Base-by-base conservation (phyloP, 2,888 invertebrate genomes). In the Cerceris rybyensis region DNA sequence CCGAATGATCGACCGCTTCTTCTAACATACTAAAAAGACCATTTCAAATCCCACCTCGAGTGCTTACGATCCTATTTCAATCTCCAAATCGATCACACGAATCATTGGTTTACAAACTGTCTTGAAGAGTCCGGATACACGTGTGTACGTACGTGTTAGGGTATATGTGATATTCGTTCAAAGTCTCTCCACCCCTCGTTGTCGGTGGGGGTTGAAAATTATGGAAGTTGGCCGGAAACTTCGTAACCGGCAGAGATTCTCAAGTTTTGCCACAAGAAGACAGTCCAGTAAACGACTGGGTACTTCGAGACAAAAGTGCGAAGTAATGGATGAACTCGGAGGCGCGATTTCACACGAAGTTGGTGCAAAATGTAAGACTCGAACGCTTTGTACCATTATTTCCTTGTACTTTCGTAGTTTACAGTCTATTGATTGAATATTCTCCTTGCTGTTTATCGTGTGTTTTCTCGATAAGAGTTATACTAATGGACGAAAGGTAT, bases 261-360 rank as follows among this genome's bases (percentile, higher is more conserved):
- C 17, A 39, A 57, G 57, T 57, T 39, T 9, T 13, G 39, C 39
- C 14, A 7, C n/a, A 17, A 57, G 57, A 17, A 39, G 28, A 57
- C 11, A 13, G 57, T 57, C 57, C 57, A 13, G 57, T 57, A 57
- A 57, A 57, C 57, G 57, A 57, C 28, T 57, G 13, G 11, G 57
- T 57, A 57, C 57, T 57, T 57, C 11, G 39, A 57, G 57, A 57
- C 57, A 57, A 57, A 57, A 57, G 57, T 57, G 57, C 57, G 28
- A 57, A 16, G 57, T 57, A 57, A 57, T 57, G 57, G 57, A 39
- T 28, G 57, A 39, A 39, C 57, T 9, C 11, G 57, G 57, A 11
- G 13, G 28, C 57, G 17, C 57, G 17, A 57, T 57, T 57, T 57
- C 57, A 28, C 57, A 28, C 57, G 9, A 17, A 39, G 57, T 46